Conservation (phyloP, 2,888 invertebrate species). For the Heliconius hortense region DNA sequence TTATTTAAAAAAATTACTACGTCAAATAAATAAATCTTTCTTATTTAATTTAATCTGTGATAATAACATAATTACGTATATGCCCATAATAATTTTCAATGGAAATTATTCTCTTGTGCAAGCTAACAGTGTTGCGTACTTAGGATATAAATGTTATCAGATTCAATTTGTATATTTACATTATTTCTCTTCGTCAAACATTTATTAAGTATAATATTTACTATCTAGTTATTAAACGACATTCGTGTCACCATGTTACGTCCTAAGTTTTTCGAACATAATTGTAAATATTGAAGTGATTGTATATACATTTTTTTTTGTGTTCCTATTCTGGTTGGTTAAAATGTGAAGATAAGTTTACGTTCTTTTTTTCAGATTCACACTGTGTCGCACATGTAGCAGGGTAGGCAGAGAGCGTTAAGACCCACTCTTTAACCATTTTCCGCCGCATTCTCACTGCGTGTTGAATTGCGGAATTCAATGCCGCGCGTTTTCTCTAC, state of each 20-base stretch:
- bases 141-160: not conserved
- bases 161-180: not conserved
- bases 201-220: not conserved
- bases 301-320: not conserved
- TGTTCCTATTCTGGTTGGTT: not conserved
- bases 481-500: no score
- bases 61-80: not conserved
- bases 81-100: not conserved
- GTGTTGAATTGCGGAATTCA: no score
- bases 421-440: no score
- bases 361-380: no score
- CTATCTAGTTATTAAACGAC: not conserved
- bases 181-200: not conserved
- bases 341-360: not conserved
- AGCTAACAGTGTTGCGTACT: not conserved
- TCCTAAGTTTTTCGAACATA: not conserved
- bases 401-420: no score
- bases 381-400: no score
- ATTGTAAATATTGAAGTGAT: not conserved
- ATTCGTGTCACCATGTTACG: not conserved
- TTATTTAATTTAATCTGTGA: not conserved
- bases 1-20: no score
- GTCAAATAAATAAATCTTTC: no score
- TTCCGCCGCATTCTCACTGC: no score
- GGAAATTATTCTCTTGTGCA: not conserved